These are phyloP conservation scores for Bujurquina vittata DNA, from an alignment of 2,113 vertebrate species.

Conservation along the genomic window DNA sequence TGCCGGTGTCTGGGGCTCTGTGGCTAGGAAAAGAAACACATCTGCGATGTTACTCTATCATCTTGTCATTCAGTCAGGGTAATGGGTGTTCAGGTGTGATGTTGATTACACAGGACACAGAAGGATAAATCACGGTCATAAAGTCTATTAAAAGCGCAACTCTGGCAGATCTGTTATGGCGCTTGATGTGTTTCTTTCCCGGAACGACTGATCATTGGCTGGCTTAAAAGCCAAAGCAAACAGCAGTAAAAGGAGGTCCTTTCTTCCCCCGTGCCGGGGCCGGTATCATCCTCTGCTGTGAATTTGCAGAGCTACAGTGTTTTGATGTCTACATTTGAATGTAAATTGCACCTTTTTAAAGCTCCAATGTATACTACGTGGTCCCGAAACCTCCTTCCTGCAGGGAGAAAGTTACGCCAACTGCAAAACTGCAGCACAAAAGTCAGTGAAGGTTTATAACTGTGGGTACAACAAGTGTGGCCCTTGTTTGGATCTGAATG, in stretches of 20 bases:
- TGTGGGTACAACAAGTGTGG: not conserved
- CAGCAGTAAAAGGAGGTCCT: conserved; percentile 38
- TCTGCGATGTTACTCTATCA: not conserved
- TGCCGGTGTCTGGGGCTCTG: not conserved
- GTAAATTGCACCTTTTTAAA: not conserved
- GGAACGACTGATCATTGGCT: not conserved
- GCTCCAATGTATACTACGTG: not conserved
- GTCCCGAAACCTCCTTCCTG: not conserved
- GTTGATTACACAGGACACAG: conserved; percentile 14
- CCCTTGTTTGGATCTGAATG: not conserved
- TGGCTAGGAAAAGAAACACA: not conserved
- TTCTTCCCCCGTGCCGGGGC: not conserved
- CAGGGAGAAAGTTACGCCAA: not conserved
- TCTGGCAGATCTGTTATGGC: not conserved
- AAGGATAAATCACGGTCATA: conserved; percentile 7
- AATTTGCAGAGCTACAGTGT: not conserved
- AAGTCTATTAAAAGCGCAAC: conserved; percentile 28
- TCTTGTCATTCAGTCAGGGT: conserved; percentile 11
- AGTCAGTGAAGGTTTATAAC: not conserved
- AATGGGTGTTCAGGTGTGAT: conserved; percentile 16
- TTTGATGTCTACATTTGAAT: conserved; percentile 6
- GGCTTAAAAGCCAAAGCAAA: conserved; percentile 46
- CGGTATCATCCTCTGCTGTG: not conserved
- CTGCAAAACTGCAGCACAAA: not conserved
- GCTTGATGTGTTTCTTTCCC: not conserved